Conservation (phyloP, 2,797 vertebrate species). For the Amblyopsis hoosieri region DNA sequence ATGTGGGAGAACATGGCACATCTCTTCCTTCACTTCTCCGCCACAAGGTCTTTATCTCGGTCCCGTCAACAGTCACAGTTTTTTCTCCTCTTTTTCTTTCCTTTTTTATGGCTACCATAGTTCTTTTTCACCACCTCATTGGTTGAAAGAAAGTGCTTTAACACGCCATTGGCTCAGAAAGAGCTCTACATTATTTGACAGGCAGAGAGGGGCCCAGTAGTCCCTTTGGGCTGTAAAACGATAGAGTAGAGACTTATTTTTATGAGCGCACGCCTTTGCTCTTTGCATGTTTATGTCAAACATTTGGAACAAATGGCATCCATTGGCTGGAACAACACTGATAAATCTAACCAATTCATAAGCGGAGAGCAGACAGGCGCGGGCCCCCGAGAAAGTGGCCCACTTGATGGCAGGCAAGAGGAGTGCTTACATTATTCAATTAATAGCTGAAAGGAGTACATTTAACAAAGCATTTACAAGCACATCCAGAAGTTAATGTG, state of each 20-base stretch:
- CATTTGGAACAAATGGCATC: slow-evolving; percentile 77
- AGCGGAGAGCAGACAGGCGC: slow-evolving; percentile 40
- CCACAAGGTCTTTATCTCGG: background rate
- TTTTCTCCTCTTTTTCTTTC: slow-evolving; percentile 16
- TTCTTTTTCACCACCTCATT: slow-evolving; percentile 68
- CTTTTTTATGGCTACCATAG: slow-evolving; percentile 63
- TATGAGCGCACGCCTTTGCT: slow-evolving; percentile 73
- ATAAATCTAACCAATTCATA: slow-evolving; percentile 74
- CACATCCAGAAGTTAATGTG: slow-evolving; percentile 54
- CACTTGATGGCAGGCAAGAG: slow-evolving; percentile 69
- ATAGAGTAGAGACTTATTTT: slow-evolving; percentile 63
- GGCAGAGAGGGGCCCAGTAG: slow-evolving; percentile 33
- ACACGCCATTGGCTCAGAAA: slow-evolving; percentile 68
- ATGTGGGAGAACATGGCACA: slow-evolving; percentile 75
- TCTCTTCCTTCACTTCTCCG: slow-evolving; percentile 22
- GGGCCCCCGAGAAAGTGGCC: slow-evolving; percentile 66
- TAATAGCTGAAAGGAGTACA: slow-evolving; percentile 74
- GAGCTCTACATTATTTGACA: slow-evolving; percentile 58
- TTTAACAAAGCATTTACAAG: slow-evolving; percentile 76
- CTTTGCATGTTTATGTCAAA: slow-evolving; percentile 80
- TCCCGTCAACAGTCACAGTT: background rate
- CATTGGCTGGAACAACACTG: slow-evolving; percentile 76
- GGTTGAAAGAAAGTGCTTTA: slow-evolving; percentile 63
- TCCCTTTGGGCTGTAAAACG: slow-evolving; percentile 74
- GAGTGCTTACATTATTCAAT: slow-evolving; percentile 79